A percentile compares a stretch with the other conserved stretches of the same genome.
phyloP scores from a whole-genome alignment of 2,113 vertebrate species.

The Pelobates fuscus region DNA sequence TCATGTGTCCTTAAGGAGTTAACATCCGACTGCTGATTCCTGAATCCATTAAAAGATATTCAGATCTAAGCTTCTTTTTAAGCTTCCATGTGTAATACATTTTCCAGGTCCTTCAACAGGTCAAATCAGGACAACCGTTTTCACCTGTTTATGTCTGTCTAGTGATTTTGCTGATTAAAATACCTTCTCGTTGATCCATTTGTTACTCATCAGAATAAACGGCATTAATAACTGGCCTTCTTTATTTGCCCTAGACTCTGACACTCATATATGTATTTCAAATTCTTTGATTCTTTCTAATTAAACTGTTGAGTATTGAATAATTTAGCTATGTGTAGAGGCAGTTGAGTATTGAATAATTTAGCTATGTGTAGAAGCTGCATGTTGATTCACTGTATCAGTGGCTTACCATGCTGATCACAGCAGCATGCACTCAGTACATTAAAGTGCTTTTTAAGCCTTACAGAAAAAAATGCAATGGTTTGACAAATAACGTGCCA shows the following conservation, averaged over 20 bases:
- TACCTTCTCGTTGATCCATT: slow-evolving; percentile 10
- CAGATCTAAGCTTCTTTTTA: no score
- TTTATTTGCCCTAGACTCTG: slow-evolving; percentile 15
- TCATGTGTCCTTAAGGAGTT: no score
- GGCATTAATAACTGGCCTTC: slow-evolving; percentile 19
- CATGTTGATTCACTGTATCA: slow-evolving; percentile 16
- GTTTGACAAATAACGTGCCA: no score
- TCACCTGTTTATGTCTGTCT: background rate
- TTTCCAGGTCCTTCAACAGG: background rate
- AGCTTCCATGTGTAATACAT: background rate
- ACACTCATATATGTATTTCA: slow-evolving; percentile 13
- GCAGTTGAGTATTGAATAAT: background rate
- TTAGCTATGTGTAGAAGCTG: background rate
- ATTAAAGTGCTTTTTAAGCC: background rate
- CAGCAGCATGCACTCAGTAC: background rate
- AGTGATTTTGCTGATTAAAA: slow-evolving; percentile 12
- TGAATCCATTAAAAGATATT: no score
- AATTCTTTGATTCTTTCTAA: slow-evolving; percentile 15
- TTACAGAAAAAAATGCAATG: no score
- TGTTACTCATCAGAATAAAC: slow-evolving; percentile 26
- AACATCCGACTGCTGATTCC: no score
- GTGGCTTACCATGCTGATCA: slow-evolving; percentile 5
- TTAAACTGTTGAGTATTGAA: slow-evolving; percentile 13
- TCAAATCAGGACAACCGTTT: background rate
- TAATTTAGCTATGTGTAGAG: background rate